Percentiles rank a stretch among this genome's conserved stretches.
Conservation (phyloP, 1,140 invertebrate species). For the Lepidurus couesii region DNA sequence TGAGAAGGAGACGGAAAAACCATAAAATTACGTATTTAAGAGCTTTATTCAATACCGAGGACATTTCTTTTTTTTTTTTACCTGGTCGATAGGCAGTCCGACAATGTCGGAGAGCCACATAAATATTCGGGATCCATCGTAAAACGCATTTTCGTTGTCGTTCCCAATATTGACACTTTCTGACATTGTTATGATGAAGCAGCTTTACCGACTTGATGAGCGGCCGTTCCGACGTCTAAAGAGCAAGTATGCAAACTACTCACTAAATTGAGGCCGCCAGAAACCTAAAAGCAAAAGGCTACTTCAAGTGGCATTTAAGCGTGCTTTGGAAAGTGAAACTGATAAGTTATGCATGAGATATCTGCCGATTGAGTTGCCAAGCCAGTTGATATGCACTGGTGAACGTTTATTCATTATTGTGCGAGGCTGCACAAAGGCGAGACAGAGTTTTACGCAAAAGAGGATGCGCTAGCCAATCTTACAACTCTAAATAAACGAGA, state of each 20-base stretch:
- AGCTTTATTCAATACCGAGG: neutral
- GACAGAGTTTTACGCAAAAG: neutral
- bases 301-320: too few species aligned
- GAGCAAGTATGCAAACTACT: too few species aligned
- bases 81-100: constrained; percentile 58
- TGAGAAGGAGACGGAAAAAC: constrained; percentile 42
- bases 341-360: too few species aligned
- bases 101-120: constrained; percentile 52
- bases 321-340: too few species aligned
- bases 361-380: too few species aligned
- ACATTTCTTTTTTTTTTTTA: constrained; percentile 44
- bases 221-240: too few species aligned
- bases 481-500: neutral
- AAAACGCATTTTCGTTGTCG: constrained; percentile 40
- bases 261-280: too few species aligned
- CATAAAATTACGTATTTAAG: constrained; percentile 41
- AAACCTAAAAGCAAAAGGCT: too few species aligned
- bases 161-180: constrained; percentile 28
- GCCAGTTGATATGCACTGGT: too few species aligned
- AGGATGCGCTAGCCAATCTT: neutral
- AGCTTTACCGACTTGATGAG: neutral
- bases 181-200: neutral
- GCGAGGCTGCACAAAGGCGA: neutral
- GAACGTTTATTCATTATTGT: too few species aligned
- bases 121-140: constrained; percentile 55